Evolutionary conservation across 2,797 vertebrate species (phyloP), one percentile per base, ranked within the genome.

Genomic region (Premnoplex brunnescens): DNA sequence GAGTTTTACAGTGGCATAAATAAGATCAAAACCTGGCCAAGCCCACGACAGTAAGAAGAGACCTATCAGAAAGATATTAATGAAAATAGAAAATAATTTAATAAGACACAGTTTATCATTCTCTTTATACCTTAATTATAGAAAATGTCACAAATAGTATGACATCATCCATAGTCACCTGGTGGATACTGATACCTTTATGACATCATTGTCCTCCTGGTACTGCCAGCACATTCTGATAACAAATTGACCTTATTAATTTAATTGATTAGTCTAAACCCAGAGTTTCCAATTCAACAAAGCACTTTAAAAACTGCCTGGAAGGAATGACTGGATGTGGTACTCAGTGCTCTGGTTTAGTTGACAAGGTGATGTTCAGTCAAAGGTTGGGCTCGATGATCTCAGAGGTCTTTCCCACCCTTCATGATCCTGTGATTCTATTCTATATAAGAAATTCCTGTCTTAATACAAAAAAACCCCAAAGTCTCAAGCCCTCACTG

Each of bases 271-370:
- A 43, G 9, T n/a, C 32, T 17, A 32, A 83, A 88, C 5, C 24
- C 10, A 26, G 52, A 44, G 10, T 46, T 63, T 71, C 36, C 16
- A 22, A 85, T 76, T 83, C n/a, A 73, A 18, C 22, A 60, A 75
- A 68, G 12, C 26, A 69, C 21, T n/a, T 79, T 75, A 26, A 78
- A 44, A 10, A 41, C 22, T 34, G 54, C 60, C 34, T 88, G 68
- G 28, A 19, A 6, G 46, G 21, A 67, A 34, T 10, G 11, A 4
- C 52, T 80, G 68, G 39, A 14, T 0, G 0, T 19, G 19, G 37
- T 23, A 52, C n/a, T 46, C 12, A 10, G 27, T 39, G 68, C n/a
- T 80, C 76, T 34, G 60, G 11, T 52, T 73, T 46, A 12, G 9
- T 2, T 54, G 76, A 58, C 16, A 32, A 41, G 36, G 24, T 44